These are phyloP conservation scores for Trileptium ribeirensis DNA, from an alignment of 2,888 invertebrate species.

Conservation along the genomic window DNA sequence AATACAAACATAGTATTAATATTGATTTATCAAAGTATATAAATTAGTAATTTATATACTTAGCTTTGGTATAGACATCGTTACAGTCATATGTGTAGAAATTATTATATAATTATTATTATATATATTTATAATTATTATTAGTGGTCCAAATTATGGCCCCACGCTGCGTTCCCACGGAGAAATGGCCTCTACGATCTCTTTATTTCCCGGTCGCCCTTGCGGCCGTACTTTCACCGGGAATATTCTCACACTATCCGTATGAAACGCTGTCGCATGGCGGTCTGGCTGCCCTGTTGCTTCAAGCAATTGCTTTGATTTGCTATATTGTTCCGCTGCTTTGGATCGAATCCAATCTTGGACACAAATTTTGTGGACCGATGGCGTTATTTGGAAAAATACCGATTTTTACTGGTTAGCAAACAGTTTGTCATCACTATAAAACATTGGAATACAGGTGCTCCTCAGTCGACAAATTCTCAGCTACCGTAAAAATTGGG, in stretches of 20 bases:
- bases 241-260: neutral
- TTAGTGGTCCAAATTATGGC: no score
- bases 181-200: neutral
- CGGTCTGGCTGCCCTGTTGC: neutral
- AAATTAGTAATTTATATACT: no score
- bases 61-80: no score
- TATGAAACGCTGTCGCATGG: neutral
- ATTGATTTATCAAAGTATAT: no score
- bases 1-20: no score
- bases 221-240: neutral
- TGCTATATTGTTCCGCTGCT: neutral
- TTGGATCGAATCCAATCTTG: neutral
- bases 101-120: no score
- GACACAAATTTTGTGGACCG: neutral
- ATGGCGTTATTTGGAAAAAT: neutral
- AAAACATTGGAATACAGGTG: no score
- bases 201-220: neutral
- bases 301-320: neutral
- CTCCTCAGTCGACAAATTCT: no score
- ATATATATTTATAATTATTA: no score
- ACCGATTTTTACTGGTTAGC: neutral
- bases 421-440: no score
- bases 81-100: no score
- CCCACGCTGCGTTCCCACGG: neutral
- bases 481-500: no score